phyloP scores from a whole-genome alignment of 2,797 vertebrate genomes.

The Podarcis siculus region DNA sequence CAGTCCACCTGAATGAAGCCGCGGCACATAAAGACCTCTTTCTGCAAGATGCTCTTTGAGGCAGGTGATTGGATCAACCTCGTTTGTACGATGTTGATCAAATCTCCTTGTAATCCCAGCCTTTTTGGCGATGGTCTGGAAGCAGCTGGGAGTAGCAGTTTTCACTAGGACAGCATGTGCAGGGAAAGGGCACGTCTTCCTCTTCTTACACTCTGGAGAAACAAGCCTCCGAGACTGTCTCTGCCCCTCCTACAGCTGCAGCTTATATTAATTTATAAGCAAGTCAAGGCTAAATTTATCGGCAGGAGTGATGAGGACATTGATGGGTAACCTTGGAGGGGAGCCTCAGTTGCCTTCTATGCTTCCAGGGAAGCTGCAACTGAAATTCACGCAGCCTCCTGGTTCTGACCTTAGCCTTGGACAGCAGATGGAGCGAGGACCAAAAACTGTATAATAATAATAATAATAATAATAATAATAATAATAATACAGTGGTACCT shows the following conservation, averaged over 20 bases:
- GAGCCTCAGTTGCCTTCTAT: conserved; percentile 10
- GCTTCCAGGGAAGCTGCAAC: conserved; percentile 2
- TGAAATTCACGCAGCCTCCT: not conserved
- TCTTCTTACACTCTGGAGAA: conserved; percentile 23
- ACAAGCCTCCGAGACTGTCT: conserved; percentile 6
- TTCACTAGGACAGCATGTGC: not conserved
- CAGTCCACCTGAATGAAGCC: not conserved
- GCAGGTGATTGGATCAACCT: not conserved
- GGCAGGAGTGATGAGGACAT: conserved; percentile 19
- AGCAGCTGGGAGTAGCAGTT: conserved; percentile 27
- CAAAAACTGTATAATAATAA: not conserved
- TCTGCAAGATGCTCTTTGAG: not conserved
- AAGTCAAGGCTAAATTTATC: conserved; percentile 45
- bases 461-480: no score
- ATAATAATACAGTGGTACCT: no score
- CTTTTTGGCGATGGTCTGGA: not conserved
- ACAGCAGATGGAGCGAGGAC: not conserved
- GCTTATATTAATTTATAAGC: conserved; percentile 43
- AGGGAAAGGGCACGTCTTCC: conserved; percentile 23
- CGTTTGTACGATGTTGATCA: not conserved
- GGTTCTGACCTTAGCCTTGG: not conserved
- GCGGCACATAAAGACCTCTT: not conserved
- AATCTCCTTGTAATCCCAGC: conserved; percentile 25
- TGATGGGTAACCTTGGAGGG: conserved; percentile 31
- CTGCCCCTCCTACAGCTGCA: conserved; percentile 4